Percentiles rank a stretch among this genome's conserved stretches.
phyloP scores from a whole-genome alignment of 1,140 invertebrate genomes.

The Rhizoglyphus robini region DNA sequence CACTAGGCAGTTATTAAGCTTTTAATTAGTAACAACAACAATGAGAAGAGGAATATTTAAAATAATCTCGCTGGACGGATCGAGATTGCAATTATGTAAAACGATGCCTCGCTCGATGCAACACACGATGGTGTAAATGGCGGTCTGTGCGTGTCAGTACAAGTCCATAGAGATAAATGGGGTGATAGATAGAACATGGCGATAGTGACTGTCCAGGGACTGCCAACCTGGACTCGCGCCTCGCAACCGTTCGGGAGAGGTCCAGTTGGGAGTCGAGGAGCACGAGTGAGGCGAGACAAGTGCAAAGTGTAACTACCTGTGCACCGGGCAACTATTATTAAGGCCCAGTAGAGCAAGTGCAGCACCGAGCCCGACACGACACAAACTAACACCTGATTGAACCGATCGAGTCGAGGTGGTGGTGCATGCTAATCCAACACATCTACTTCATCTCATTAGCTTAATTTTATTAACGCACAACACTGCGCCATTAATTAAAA shows the following conservation, averaged over 20 bases:
- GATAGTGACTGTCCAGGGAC: neutral
- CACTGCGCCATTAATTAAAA: neutral
- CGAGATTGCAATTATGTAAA: slow-evolving; percentile 1
- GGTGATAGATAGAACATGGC: neutral
- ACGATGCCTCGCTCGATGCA: neutral
- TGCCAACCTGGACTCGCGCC: neutral
- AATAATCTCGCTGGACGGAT: neutral
- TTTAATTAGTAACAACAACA: slow-evolving; percentile 1
- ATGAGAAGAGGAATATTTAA: slow-evolving; percentile 8
- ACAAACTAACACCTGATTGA: no score
- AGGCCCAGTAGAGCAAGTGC: no score
- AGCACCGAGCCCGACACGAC: no score
- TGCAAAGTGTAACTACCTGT: neutral
- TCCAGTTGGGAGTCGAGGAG: no score
- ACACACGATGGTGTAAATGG: no score
- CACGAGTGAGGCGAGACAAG: neutral
- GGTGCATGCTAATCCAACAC: slow-evolving; percentile 1
- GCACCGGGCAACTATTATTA: no score
- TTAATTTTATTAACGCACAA: slow-evolving; percentile 7
- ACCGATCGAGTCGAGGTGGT: no score
- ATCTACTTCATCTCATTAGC: neutral
- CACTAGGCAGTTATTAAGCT: slow-evolving; percentile 1
- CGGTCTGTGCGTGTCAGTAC: no score
- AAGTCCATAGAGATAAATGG: neutral
- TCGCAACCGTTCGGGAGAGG: no score